phyloP scores from a whole-genome alignment of 2,797 vertebrate species.

The Brachyrhaphis roseni region DNA sequence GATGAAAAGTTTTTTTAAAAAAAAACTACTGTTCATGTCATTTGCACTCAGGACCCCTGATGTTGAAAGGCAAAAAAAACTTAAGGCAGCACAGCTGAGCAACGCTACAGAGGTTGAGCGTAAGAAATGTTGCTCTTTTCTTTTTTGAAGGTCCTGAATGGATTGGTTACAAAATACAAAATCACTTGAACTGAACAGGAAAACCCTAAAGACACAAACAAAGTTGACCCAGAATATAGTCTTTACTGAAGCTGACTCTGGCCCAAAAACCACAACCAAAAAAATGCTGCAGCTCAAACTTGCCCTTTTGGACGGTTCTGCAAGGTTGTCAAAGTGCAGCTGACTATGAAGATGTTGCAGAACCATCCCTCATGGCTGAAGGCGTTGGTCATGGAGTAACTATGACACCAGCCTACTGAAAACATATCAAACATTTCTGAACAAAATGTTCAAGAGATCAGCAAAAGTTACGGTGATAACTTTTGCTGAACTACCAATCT shows the following conservation, averaged over 20 bases:
- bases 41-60: not conserved
- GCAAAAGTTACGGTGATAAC: not conserved
- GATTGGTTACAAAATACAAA: not conserved
- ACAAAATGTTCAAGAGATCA: not conserved
- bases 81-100: not conserved
- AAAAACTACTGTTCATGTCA: not conserved
- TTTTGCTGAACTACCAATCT: not conserved
- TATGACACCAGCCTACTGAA: not conserved
- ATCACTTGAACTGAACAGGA: not conserved
- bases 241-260: not conserved
- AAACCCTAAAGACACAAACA: not conserved
- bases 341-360: not conserved
- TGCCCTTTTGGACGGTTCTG: not conserved
- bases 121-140: too few relatives aligned
- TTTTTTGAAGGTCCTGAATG: not conserved
- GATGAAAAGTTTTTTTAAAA: not conserved
- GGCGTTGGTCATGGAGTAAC: not conserved
- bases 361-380: not conserved
- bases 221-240: not conserved
- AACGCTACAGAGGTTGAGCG: not conserved
- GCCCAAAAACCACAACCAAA: not conserved
- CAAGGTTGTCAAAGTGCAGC: not conserved
- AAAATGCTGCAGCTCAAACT: not conserved
- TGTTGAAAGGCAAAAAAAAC: not conserved
- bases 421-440: not conserved